Conservation (phyloP, 2,113 vertebrate species). For the Xenus cinereus region DNA sequence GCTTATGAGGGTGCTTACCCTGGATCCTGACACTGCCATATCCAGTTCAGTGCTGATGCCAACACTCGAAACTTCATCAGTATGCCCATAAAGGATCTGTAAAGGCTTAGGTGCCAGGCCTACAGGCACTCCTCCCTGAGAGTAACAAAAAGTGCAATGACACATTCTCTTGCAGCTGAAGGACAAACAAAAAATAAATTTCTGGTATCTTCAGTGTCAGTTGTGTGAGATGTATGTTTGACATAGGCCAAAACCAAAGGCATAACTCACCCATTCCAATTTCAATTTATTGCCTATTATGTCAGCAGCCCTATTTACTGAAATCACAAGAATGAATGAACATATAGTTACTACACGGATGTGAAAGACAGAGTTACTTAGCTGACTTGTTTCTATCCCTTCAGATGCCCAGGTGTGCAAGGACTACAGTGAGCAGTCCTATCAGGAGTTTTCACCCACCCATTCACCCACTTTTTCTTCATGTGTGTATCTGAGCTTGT, state of each 20-base stretch:
- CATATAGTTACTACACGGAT: neutral
- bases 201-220: neutral
- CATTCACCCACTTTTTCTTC: neutral
- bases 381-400: neutral
- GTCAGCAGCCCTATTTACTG: neutral
- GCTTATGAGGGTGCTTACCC: conserved; percentile 79
- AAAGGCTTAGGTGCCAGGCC: conserved; percentile 88
- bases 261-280: neutral
- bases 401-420: neutral
- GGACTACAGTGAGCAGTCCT: neutral
- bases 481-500: neutral
- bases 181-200: conserved; percentile 28
- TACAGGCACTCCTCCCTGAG: conserved; percentile 85
- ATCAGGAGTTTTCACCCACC: neutral
- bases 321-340: neutral
- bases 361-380: neutral
- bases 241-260: neutral
- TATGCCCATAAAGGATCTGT: conserved; percentile 95
- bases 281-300: neutral
- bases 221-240: neutral
- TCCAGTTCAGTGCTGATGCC: conserved; percentile 95
- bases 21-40: conserved; percentile 92
- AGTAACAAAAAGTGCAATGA: conserved; percentile 64
- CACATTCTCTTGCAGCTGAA: conserved; percentile 52
- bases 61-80: conserved; percentile 88